Base-by-base conservation (phyloP, 1,140 invertebrate genomes). In the Camponotus vicinus region DNA sequence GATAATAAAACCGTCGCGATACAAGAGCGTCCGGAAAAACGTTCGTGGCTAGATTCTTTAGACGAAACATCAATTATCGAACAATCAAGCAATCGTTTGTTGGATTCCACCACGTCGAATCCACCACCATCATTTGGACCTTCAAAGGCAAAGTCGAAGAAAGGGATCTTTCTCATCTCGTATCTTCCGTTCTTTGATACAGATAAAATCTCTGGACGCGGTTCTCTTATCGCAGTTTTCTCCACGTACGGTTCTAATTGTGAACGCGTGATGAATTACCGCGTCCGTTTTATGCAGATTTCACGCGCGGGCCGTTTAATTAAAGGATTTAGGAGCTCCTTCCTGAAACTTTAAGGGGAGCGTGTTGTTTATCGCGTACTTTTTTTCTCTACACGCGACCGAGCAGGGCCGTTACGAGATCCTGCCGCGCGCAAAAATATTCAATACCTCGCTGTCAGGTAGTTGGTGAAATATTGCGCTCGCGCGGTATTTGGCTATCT, bases 241-340 rank as follows among this genome's bases (percentile, higher is more conserved):
- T 21, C 37, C 71, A 49, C 34, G 42, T 70, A 66, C 15, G 13
- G 42, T 57, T 45, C 57, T 32, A 88, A 85, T 88, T 88, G 77
- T 45, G 27, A 27, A 73, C 40, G 34, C 57, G 78, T 61, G 69
- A 59, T 59, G 75, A 87, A 70, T 73, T 73, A 73, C 34, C 52
- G 6, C 15, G 57, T 40, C 61, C 40, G 55, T 11, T 85, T 79
- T 34, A 85, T 75, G 73, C 40, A 88, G 64, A 88, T 85, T 88
- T 87, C 78, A 66, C 61, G 86, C 45, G 79, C 71, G 11, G 18
- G 45, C 42, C 40, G 67, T 89, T 89, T 89, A 87, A 86, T 87
- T 89, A 77, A 89, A 88, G 87, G 80, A 84, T 87, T 84, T 71
- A 67, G 73, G 8, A 69, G 59, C 37, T 37, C 45, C 34, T 73